Base-by-base conservation (phyloP, 2,113 vertebrate genomes). In the Hemicordylus capensis region DNA sequence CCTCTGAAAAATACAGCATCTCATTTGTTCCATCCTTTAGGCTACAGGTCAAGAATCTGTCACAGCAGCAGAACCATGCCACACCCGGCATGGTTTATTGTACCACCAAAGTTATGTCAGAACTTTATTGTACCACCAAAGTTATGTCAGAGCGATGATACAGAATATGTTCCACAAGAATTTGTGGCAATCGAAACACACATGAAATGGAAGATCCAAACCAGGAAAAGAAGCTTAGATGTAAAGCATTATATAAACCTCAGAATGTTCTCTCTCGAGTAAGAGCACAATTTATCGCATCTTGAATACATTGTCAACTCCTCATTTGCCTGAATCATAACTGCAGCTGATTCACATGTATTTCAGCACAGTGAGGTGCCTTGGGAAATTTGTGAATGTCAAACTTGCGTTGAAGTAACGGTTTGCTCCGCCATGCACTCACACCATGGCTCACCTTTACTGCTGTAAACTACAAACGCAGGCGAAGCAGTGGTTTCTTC, bases 1-100 rank as follows among this genome's bases (percentile, higher is more conserved):
- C 78, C 81, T 70, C 0, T 34, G 15, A 81, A 92, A 94, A 88
- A 70, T 39, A 91, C 2, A 73, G 56, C 81, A n/a, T 24, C 26
- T 70, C 24, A 15, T 58, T 87, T 88, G 87, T 90, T 73, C 83
- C 86, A 61, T 4, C 42, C 63, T 0, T 0, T 37, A 74, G 74
- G 69, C 73, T 90, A 9, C 1, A 2, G 2, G 76, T 10, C 56
- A 6, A 81, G 42, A 0, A 6, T 1, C 1, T 15, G n/a, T 4
- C 22, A 1, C 76, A 81, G 70, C 59, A 79, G 34, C 0, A 9
- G 46, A 87, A 48, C 17, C 34, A 26, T 0, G 75, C 51, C 34
- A 5, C 39, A 76, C 4, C 26, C 20, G n/a, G n/a, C n/a, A 63
- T 4, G 0, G 12, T 51, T 44, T 82, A 34, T 11, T 51, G 3